Evolutionary conservation across 2,888 invertebrate species (phyloP), one percentile per base, ranked within the genome.

Genomic region (Apamea monoglypha): DNA sequence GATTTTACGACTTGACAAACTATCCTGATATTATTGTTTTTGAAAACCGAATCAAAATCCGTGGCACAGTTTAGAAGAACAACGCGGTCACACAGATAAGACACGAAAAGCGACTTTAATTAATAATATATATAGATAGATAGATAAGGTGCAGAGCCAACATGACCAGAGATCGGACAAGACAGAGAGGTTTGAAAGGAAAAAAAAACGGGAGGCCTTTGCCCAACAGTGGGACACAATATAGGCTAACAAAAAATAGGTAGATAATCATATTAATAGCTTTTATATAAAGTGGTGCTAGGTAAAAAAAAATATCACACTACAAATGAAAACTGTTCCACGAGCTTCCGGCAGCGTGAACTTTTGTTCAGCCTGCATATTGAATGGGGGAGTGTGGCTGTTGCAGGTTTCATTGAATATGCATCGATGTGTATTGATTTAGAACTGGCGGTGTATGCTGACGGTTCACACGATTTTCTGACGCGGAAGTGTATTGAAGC

Each of bases 371-470:
- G 67, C 44, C 74, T 63, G 67, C 63, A 87, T 73, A 75, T 70
- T 84, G 56, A 84, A 70, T 63, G 25, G 68, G 29, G 25, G 29
- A 66, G 50, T 8, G n/a, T 14, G 67, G 44, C 59, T 66, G 66
- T 64, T 81, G 66, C 73, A 71, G 56, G 47, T 67, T 63, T 50
- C 75, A 78, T 75, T 85, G 73, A 85, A 84, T 87, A 80, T 85
- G 85, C 75, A 85, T 72, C 16, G 44, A 10, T 25, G 47, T 83
- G 73, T 84, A 87, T 84, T 78, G 74, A 84, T 87, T 87, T 56
- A 29, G 64, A 69, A 61, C 69, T 29, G 63, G 7, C 44, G 67
- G 12, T 80, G 12, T 12, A 61, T 29, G 36, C 59, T 47, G 68
- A 32, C 53, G 59, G 18, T 18, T 59, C 67, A 56, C 29, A 50